Base-by-base conservation (phyloP, 2,888 invertebrate genomes). In the Acleris holmiana region DNA sequence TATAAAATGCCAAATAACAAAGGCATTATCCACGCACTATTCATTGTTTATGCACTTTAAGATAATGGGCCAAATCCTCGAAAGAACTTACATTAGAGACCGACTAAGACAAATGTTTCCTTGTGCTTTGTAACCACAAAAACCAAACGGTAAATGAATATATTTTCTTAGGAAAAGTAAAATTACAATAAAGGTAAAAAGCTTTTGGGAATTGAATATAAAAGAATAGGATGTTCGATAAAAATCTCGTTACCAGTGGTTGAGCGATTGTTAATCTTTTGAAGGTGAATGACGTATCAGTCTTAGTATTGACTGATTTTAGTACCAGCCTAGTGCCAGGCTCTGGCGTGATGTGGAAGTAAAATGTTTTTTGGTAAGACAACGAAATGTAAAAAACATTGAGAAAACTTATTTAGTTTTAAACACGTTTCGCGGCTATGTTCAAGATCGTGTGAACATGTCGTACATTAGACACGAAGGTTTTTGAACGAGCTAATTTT, bases 311-410 rank as follows among this genome's bases (percentile, higher is more conserved):
- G 48, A 55, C 48, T 49, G 49, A 47, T 35, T 46, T 41, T 61
- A 48, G 72, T 74, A 53, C 69, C 84, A 81, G 75, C 72, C 69
- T 55, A 76, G 80, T 82, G 69, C 83, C 84, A 81, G 85, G 82
- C 68, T 29, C 29, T 57, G 29, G 50, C 21, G 46, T 29, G 44
- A 21, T 21, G 25, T 5, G 10, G 4, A n/a, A 44, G 44, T 44
- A 18, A 35, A 55, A 48, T 18, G 7, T 13, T 50, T 62, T 62
- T 25, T 23, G 25, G 15, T 4, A 19, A 35, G 17, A 18, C 21
- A 40, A 7, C 29, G 44, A 23, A 53, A 53, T 40, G 18, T 2
- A 47, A 4, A 15, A 41, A 41, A 5, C 5, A n/a, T 41, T 41
- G 0, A 6, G 46, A 8, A 19, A 18, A 8, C 10, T 0, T 47